Base-by-base conservation (phyloP, 2,113 vertebrate genomes). In the Cacatua alba region DNA sequence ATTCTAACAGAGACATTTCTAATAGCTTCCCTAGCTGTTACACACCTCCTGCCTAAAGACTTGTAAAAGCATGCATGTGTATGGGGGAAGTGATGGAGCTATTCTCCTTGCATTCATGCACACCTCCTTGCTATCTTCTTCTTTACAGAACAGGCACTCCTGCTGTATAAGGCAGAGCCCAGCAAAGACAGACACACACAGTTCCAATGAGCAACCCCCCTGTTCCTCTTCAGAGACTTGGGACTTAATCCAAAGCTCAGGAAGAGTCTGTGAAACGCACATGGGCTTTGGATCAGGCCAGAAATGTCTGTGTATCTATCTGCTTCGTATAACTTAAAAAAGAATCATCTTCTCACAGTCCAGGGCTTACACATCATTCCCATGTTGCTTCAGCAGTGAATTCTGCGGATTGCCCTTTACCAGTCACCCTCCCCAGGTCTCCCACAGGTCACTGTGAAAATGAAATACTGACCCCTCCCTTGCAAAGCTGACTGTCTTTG, bases 371-470 rank as follows among this genome's bases (percentile, higher is more conserved):
- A 76, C 10, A 2, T 88, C 85, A 82, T 19, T 74, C 49, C 82
- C 43, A 6, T 1, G 20, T 26, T 82, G 49, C 84, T 77, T 79
- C 93, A 59, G 82, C 55, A 60, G 78, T 15, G 75, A 85, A 71
- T 62, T 82, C 90, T 57, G 49, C 10, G 86, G 70, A 44, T 59
- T 87, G 84, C 63, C 63, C 81, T 57, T 46, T 41, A 53, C 49
- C 67, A 82, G 49, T 57, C 67, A 55, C 46, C 74, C 84, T 79
- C 51, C 24, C 68, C 0, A 5, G 67, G 82, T 87, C 82, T 86
- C 87, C 51, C 53, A 19, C 60, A 81, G 88, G 92, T 93, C 88
- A 90, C 68, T 35, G 31, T 62, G 31, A 55, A 92, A 92, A 94
- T 7, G 21, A 91, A 91, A 82, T 10, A 39, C 29, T 3, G 4